Evolutionary conservation across 2,888 invertebrate species (phyloP), one percentile per base, ranked within the genome.

Genomic region (Holacanthella duospinosa): DNA sequence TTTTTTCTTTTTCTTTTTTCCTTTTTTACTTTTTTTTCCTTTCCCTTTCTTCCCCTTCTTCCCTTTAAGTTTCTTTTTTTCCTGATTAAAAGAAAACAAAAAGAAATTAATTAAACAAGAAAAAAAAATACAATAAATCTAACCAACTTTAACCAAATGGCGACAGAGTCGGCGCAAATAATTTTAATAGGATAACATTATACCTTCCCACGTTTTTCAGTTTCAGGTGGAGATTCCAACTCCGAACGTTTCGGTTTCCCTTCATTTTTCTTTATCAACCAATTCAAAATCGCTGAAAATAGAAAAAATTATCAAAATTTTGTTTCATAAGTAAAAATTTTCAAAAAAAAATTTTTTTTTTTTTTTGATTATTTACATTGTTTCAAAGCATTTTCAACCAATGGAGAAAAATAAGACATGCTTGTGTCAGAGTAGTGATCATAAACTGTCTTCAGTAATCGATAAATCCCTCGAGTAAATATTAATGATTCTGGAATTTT

Each of bases 201-300:
- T 36, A 9, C 36, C 16, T 36, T 36, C 36, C 16, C 9, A 9
- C 36, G 36, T 36, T 6, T 16, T 6, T 9, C 36, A 9, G 6
- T 16, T 36, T 6, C 19, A 48, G 48, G 48, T 4, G 48, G 48
- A n/a, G 48, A 48, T 48, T 48, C 21, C 21, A 48, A 21, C n/a
- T 9, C 48, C 48, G n/a, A 21, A 4, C 4, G 21, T 4, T n/a
- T 9, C 21, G 12, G 48, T 21, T 48, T 21, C 48, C 48, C 48
- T 48, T 48, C 48, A 21, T 81, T 80, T 68, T 80, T 16, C 21
- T 36, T 26, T 21, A 55, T 53, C 55, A 28, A 29, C 55, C 43
- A n/a, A 55, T 58, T 29, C 21, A 19, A 2, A 26, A 27, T 59
- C 12, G 24, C 28, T 44, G 59, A 59, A 36, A 36, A 29, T 58